Percentiles rank a stretch among this genome's conserved stretches.
Conservation (phyloP, 2,113 vertebrate genomes). For the Anoura caudifer region DNA sequence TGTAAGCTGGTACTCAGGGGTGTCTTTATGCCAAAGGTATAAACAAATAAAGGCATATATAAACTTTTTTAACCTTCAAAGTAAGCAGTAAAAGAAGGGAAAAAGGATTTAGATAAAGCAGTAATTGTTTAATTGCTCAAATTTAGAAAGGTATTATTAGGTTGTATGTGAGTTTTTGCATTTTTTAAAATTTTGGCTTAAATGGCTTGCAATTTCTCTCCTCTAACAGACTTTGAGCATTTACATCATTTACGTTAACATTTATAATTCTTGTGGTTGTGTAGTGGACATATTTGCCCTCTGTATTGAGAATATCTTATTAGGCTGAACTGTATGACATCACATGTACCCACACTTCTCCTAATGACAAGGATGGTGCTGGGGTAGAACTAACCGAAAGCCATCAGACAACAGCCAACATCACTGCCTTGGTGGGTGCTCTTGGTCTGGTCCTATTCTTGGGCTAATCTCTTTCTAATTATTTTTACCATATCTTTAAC, state of each 20-base stretch:
- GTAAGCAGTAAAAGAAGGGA: not conserved
- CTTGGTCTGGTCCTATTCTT: not conserved
- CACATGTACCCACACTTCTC: accelerated
- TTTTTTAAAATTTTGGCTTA: not conserved
- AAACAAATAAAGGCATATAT: not conserved
- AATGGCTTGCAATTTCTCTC: not conserved
- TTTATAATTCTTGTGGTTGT: not conserved
- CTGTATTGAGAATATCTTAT: not conserved
- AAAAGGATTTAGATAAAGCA: not conserved
- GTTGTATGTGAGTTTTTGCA: not conserved
- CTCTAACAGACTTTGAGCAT: not conserved
- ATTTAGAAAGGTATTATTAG: not conserved
- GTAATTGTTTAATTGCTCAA: not conserved
- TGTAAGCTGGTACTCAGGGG: not conserved
- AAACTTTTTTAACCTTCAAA: not conserved
- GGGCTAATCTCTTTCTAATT: not conserved
- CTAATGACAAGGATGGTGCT: not conserved
- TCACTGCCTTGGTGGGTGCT: not conserved
- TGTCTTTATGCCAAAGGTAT: not conserved
- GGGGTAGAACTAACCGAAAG: no score
- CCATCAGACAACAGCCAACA: no score
- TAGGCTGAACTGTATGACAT: no score
- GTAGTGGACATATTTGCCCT: not conserved
- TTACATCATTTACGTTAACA: not conserved
- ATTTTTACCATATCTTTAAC: not conserved